Base-by-base conservation (phyloP, 1,140 invertebrate species). In the Episyrphus balteatus region DNA sequence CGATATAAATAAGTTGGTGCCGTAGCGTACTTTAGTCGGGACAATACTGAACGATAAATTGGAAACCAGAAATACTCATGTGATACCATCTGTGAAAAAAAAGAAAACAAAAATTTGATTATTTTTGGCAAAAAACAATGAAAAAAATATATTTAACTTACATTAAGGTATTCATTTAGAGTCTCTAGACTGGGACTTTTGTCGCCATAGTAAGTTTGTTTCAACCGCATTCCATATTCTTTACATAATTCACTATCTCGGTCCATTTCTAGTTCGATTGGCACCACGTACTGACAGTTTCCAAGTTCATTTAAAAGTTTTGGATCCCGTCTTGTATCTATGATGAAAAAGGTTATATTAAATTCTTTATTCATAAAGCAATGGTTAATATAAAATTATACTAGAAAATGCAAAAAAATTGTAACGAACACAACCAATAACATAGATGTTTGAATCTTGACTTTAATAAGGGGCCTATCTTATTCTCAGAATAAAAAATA, bases 1-100 rank as follows among this genome's bases (percentile, higher is more conserved):
- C 69, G 61, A 46, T 73, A 73, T 18, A 73, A 51, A 62, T 69
- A 75, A 37, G 72, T 66, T 42, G 71, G 70, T 21, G 59, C 61
- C 14, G 51, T 43, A 31, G 66, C 61, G 44, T 70, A 52, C 46
- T 62, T 54, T 44, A 64, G 47, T 49, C 68, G 64, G 10, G 65
- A 57, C 49, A 62, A 59, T 47, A 71, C 55, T 47, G 66, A 62
- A 48, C 62, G 60, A 50, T 72, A 66, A 32, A 73, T 70, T 32
- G 61, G 62, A 51, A 70, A 61, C 54, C 70, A 60, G 52, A 74
- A 73, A 18, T 68, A 61, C 42, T 62, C 59, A 46, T 72, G 69
- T 2, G 64, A 66, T 2, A 65, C 62, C 62, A 65, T 65, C 59
- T 65, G 51, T 14, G 51, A 48, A 12, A 2, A 21, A 30, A 21